Evolutionary conservation across 2,113 vertebrate species (phyloP).

Genomic region (Grallaria varia): DNA sequence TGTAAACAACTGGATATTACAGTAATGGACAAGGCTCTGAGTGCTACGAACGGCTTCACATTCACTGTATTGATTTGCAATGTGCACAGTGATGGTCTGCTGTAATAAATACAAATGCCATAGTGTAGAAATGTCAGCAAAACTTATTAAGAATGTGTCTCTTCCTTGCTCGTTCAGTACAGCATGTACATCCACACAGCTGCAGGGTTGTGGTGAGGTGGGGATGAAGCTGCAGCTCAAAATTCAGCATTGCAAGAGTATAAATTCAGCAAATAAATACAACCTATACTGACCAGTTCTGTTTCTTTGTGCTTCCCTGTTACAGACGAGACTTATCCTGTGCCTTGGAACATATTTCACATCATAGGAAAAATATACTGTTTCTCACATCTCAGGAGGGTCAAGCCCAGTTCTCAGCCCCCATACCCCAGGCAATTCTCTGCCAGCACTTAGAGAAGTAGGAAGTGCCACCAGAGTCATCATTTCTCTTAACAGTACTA

Average conservation of each 20-base stretch:
- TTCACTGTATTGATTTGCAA: constrained; percentile 62
- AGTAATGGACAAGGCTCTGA: constrained; percentile 53
- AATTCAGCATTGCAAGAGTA: not conserved
- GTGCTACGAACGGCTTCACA: constrained; percentile 5
- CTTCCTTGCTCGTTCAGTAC: not conserved
- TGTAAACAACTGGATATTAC: constrained; percentile 52
- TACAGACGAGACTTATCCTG: not conserved
- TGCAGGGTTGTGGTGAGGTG: not conserved
- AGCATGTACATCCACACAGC: not conserved
- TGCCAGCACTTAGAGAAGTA: not conserved
- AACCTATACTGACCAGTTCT: not conserved
- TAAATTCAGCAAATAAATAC: not conserved
- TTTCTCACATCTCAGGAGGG: not conserved
- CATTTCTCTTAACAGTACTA: not conserved
- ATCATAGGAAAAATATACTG: not conserved
- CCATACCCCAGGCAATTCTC: not conserved
- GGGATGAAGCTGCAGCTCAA: not conserved
- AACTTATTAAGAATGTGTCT: constrained; percentile 54
- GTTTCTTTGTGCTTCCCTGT: not conserved
- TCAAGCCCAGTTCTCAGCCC: not conserved
- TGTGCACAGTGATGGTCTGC: constrained; percentile 46
- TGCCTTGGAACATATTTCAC: not conserved
- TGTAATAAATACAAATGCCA: constrained; percentile 60
- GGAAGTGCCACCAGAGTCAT: not conserved
- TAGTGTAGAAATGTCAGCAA: constrained; percentile 58